phyloP scores from a whole-genome alignment of 2,113 vertebrate species.

The Lepidothrix coronata region DNA sequence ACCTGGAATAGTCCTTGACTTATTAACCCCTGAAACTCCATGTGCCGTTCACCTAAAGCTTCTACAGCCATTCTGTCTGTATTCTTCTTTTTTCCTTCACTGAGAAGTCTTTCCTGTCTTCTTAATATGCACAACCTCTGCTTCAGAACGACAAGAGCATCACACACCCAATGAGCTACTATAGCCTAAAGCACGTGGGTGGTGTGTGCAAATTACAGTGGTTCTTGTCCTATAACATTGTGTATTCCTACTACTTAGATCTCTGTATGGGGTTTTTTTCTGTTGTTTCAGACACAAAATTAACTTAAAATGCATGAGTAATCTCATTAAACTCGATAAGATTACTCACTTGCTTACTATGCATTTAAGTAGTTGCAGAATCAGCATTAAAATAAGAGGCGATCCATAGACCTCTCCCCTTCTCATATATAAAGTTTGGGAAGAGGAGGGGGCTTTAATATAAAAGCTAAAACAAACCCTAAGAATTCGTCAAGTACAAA shows the following conservation, averaged over 20 bases:
- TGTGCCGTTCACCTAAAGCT: not conserved
- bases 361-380: not conserved
- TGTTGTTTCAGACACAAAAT: not conserved
- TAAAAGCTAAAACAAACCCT: not conserved
- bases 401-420: not conserved
- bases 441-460: not conserved
- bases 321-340: constrained; percentile 19
- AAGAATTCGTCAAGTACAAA: not conserved
- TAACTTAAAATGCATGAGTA: constrained; percentile 4
- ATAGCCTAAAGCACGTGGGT: not conserved
- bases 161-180: not conserved
- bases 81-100: not conserved
- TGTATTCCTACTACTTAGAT: not conserved
- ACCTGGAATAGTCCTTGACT: not conserved
- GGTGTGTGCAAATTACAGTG: not conserved
- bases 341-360: not conserved
- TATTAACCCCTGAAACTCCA: not conserved
- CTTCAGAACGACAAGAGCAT: not conserved
- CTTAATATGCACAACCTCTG: not conserved
- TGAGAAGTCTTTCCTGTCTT: not conserved
- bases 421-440: not conserved
- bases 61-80: not conserved
- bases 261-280: not conserved
- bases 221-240: not conserved
- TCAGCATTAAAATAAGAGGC: not conserved